phyloP scores from a whole-genome alignment of 92 coral and sea anemone species.

The Phenganax stokvisi region DNA sequence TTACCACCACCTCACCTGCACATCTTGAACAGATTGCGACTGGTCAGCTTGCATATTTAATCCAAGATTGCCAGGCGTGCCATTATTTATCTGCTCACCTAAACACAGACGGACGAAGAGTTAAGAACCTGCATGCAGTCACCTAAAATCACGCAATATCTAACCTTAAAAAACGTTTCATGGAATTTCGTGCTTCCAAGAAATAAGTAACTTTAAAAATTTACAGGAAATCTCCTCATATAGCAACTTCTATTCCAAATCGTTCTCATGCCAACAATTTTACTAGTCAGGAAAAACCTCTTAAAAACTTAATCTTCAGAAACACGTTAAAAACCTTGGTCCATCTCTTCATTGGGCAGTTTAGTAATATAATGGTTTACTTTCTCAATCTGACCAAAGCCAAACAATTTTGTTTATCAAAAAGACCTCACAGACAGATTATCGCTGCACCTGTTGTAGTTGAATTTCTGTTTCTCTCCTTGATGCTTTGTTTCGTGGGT shows the following conservation, averaged over 20 bases:
- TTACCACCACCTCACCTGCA: slow-evolving; percentile 4
- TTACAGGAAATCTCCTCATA: no score
- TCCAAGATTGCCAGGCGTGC: neutral
- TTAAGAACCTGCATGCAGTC: no score
- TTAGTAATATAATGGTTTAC: no score
- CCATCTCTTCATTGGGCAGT: no score
- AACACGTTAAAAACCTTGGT: no score
- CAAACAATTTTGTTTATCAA: no score
- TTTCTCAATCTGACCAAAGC: no score
- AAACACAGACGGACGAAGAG: neutral
- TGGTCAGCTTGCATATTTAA: slow-evolving; percentile 8
- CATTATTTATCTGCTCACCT: neutral
- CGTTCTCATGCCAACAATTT: no score
- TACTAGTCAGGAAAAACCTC: no score
- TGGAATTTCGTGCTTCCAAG: neutral
- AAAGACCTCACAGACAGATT: neutral
- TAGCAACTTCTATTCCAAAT: no score
- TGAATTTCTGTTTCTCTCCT: slow-evolving; percentile 66
- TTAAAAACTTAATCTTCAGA: no score
- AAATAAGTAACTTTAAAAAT: no score
- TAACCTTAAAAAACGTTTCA: neutral
- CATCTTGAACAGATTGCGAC: slow-evolving; percentile 16
- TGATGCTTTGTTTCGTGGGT: slow-evolving; percentile 83
- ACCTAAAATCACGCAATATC: neutral
- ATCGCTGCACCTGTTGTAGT: slow-evolving; percentile 28